Percentiles rank a stretch among this genome's conserved stretches.
Evolutionary conservation across 37 sponge, comb jelly and placozoan species (phyloP).

Genomic region (Oopsacas minuta): DNA sequence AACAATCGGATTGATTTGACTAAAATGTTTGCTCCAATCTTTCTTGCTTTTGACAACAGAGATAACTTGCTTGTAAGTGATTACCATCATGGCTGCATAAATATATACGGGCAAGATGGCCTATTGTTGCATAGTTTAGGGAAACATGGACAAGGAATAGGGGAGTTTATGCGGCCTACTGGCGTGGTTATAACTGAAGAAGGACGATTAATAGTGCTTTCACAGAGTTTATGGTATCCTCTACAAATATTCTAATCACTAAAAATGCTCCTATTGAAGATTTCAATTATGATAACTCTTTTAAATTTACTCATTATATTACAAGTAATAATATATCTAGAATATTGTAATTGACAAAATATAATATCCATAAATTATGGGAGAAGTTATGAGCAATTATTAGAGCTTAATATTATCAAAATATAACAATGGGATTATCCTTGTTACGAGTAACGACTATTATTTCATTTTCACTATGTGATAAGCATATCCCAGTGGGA

Average conservation of each 20-base stretch:
- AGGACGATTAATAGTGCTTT: not conserved
- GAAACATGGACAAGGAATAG: not conserved
- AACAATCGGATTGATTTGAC: not conserved
- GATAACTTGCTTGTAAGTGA: constrained; percentile 1
- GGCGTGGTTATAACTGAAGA: not conserved
- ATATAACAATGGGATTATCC: not conserved
- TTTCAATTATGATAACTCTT: too few relatives aligned
- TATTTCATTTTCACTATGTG: not conserved
- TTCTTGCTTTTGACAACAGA: not conserved
- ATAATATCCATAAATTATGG: too few relatives aligned
- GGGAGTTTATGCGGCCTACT: not conserved
- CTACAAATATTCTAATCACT: constrained; percentile 13
- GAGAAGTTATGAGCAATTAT: too few relatives aligned
- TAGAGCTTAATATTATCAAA: too few relatives aligned
- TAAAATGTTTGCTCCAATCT: not conserved
- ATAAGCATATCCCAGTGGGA: not conserved
- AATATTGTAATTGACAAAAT: too few relatives aligned
- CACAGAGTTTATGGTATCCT: not conserved
- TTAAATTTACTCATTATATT: too few relatives aligned
- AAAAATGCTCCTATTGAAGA: too few relatives aligned
- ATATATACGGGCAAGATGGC: not conserved
- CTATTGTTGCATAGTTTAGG: not conserved
- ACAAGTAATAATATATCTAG: too few relatives aligned
- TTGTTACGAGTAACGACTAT: not conserved
- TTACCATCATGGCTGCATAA: not conserved